Evolutionary conservation across 2,797 vertebrate genomes (phyloP).

Genomic region (Phyllotis vaccarum): DNA sequence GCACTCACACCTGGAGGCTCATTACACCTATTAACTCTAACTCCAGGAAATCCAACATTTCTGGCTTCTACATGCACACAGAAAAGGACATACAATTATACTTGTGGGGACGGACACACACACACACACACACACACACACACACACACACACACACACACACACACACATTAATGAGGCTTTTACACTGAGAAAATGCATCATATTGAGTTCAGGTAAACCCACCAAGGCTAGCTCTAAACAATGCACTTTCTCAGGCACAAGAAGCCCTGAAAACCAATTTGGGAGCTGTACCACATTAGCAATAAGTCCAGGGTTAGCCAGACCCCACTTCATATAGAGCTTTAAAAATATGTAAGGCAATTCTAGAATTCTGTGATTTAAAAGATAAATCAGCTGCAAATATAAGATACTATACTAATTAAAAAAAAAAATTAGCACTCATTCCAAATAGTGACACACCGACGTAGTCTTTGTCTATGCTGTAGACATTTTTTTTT

Average conservation of each 20-base stretch:
- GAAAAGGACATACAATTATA: too few relatives aligned
- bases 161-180: not conserved
- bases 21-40: too few relatives aligned
- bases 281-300: not conserved
- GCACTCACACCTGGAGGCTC: too few relatives aligned
- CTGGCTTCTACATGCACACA: too few relatives aligned
- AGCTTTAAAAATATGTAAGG: not conserved
- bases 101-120: too few relatives aligned
- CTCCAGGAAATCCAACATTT: too few relatives aligned
- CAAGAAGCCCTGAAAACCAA: not conserved
- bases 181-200: not conserved
- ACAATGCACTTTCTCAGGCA: not conserved
- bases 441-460: not conserved
- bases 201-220: not conserved
- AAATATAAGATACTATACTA: not conserved
- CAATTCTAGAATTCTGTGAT: slow-evolving; percentile 18
- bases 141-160: too few relatives aligned
- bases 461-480: not conserved
- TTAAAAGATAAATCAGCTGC: not conserved
- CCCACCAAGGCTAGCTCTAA: not conserved
- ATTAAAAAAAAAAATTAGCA: not conserved
- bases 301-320: not conserved
- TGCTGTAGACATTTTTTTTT: slow-evolving; percentile 10
- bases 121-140: too few relatives aligned
- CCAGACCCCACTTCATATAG: not conserved